Evolutionary conservation across 2,797 vertebrate species (phyloP), one percentile per base, ranked within the genome.

Genomic region (Chromobotia macracanthus): DNA sequence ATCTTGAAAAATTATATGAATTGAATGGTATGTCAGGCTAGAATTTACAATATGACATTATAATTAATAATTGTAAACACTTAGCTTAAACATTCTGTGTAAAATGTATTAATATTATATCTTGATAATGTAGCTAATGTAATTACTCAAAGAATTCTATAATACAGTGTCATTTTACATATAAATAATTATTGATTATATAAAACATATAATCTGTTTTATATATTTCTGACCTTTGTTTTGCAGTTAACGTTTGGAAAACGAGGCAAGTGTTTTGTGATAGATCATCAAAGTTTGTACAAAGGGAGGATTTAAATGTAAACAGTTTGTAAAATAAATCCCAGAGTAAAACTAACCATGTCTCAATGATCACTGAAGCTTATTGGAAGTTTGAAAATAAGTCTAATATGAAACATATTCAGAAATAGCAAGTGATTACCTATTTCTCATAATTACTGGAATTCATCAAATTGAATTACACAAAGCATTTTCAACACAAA

Each of bases 221-320:
- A 18, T 48, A 56, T 11, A 63, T 53, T 9, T 65, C 23, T 65
- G 3, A 64, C 16, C 13, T 48, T 5, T 77, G 2, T 82, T 84
- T 68, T 75, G 81, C 71, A 81, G 25, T 66, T 82, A 23, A 25
- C n/a, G 38, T 79, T 75, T 71, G 19, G 60, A 44, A 76, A 77
- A 44, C 77, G 74, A 72, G 72, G 68, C 58, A 66, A 60, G 41
- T 70, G 9, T 21, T 31, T 3, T 35, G 25, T 25, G 19, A 72
- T 48, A 46, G 21, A 18, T 71, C 48, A n/a, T n/a, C 9, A 12
- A 35, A 55, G 56, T 8, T 21, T 72, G 56, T 3, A 67, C 18
- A 46, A 76, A 77, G 8, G 3, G 12, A 44, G 21, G 23, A 50
- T 72, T 9, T 61, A 31, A 63, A 73, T 64, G 18, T 66, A 55